Evolutionary conservation across 2,888 invertebrate genomes (phyloP).

Genomic region (Bembecia ichneumoniformis): DNA sequence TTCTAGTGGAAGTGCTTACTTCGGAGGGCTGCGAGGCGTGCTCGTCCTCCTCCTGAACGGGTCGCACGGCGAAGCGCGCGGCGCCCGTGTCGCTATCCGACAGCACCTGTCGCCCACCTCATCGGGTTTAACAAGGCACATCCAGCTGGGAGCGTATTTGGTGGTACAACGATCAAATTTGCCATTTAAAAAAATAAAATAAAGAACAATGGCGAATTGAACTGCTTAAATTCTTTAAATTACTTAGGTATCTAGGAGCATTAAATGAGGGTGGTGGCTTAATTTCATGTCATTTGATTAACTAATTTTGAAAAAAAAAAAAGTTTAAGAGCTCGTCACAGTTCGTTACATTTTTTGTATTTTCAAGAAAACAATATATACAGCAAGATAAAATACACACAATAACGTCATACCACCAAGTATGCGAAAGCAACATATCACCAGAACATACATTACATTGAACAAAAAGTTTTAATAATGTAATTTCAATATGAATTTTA

Average conservation of each 20-base stretch:
- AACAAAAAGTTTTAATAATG: background rate
- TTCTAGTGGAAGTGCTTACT: constrained; percentile 38
- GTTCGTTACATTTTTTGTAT: too few relatives aligned
- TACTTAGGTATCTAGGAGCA: too few relatives aligned
- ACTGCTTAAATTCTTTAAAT: background rate
- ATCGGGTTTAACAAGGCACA: constrained; percentile 3
- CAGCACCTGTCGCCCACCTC: constrained; percentile 51
- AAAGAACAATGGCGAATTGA: constrained; percentile 2
- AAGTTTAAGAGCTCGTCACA: too few relatives aligned
- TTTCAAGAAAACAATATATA: too few relatives aligned
- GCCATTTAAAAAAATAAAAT: constrained; percentile 3
- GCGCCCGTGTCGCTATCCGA: constrained; percentile 65
- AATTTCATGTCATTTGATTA: too few relatives aligned
- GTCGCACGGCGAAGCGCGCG: constrained; percentile 77
- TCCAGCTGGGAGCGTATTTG: background rate
- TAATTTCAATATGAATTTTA: background rate
- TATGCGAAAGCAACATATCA: constrained; percentile 16
- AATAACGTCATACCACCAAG: constrained; percentile 17
- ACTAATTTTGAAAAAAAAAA: too few relatives aligned
- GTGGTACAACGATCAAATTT: constrained; percentile 6
- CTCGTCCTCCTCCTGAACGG: constrained; percentile 79
- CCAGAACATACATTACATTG: constrained; percentile 9
- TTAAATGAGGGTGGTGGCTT: too few relatives aligned
- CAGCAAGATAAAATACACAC: background rate
- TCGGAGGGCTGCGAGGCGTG: constrained; percentile 62